Evolutionary conservation across 2,888 invertebrate genomes (phyloP).

Genomic region (Brassicogethes aeneus): DNA sequence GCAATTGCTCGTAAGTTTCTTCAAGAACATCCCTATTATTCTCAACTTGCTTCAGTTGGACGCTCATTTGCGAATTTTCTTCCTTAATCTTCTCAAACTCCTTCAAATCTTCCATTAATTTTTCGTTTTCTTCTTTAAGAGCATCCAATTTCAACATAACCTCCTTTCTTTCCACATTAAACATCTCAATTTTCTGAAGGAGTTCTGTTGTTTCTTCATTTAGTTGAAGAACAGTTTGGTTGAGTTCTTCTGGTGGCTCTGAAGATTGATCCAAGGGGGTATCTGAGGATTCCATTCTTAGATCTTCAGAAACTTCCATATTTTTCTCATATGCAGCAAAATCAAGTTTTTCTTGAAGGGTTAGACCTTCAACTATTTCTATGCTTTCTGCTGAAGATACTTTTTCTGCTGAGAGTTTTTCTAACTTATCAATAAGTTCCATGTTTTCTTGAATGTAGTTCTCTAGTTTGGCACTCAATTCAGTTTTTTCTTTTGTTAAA

Average conservation of each 20-base stretch:
- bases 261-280: background rate
- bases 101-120: constrained; percentile 10
- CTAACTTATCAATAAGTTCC: constrained; percentile 61
- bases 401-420: constrained; percentile 62
- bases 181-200: constrained; percentile 57
- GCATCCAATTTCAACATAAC: constrained; percentile 60
- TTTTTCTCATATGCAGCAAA: constrained; percentile 57
- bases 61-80: constrained; percentile 49
- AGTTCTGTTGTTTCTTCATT: constrained; percentile 57
- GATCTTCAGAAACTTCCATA: constrained; percentile 23
- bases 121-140: constrained; percentile 50
- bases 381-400: constrained; percentile 69
- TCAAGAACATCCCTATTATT: constrained; percentile 37
- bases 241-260: constrained; percentile 39
- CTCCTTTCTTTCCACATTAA: constrained; percentile 59
- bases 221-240: constrained; percentile 49
- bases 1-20: constrained; percentile 38
- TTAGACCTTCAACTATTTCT: constrained; percentile 63
- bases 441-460: constrained; percentile 64
- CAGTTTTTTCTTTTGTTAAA: constrained; percentile 52
- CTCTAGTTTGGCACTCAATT: constrained; percentile 52
- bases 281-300: constrained; percentile 12
- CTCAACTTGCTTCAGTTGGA: constrained; percentile 45
- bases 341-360: constrained; percentile 61
- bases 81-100: constrained; percentile 54